A percentile compares a stretch with the other conserved stretches of the same genome.
Conservation (phyloP, 2,797 vertebrate species). For the Fratercula arctica region DNA sequence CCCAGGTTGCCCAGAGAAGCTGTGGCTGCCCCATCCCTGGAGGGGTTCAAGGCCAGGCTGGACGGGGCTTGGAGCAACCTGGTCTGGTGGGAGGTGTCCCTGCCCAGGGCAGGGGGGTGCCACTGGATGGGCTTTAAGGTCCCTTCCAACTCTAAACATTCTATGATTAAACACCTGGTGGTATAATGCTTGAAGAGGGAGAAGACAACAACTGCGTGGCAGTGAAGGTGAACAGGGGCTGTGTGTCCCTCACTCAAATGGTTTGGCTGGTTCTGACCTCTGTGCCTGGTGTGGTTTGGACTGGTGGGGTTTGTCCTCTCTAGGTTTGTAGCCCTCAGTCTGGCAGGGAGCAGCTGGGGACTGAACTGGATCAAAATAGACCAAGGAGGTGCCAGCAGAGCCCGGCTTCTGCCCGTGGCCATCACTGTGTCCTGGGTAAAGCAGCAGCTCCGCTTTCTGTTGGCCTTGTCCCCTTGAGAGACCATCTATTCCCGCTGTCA, state of each 20-base stretch:
- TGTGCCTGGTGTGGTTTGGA: rapidly evolving
- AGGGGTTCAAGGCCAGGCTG: neutral
- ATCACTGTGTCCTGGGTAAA: rapidly evolving
- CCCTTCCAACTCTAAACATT: neutral
- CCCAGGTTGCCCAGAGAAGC: neutral
- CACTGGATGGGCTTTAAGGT: neutral
- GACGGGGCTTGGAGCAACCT: neutral
- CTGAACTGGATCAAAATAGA: neutral
- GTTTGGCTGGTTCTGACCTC: neutral
- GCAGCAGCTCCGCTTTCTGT: neutral
- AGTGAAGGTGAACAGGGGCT: neutral
- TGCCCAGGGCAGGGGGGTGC: neutral
- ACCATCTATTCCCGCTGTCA: neutral
- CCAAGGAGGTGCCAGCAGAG: neutral
- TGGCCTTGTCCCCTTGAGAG: neutral
- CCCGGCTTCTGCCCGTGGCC: rapidly evolving
- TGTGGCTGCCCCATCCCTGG: neutral
- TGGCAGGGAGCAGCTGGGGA: neutral
- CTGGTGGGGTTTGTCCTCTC: neutral
- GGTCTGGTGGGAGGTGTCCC: neutral
- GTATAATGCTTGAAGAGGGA: neutral
- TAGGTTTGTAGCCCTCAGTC: neutral
- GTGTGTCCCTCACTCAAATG: rapidly evolving
- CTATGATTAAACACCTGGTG: neutral
- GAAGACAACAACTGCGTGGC: rapidly evolving